Evolutionary conservation across 2,888 invertebrate species (phyloP).

Genomic region (Perizoma flavofasciatum): DNA sequence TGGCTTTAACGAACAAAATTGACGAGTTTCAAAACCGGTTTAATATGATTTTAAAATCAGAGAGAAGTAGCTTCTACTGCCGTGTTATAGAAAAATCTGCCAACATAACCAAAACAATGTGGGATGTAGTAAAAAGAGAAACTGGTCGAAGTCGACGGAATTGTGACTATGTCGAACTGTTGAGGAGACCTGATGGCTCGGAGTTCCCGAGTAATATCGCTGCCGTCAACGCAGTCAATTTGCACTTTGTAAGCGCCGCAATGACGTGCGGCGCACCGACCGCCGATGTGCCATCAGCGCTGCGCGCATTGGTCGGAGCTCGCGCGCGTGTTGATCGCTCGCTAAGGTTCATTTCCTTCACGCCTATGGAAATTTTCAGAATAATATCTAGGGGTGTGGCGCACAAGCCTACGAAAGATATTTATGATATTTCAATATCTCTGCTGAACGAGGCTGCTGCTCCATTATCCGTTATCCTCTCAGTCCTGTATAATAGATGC

Average conservation of each 20-base stretch:
- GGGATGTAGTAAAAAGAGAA: constrained; percentile 1
- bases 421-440: constrained; percentile 9
- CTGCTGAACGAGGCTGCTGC: background rate
- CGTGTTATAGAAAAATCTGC: background rate
- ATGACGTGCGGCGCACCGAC: constrained; percentile 3
- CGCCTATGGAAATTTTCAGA: background rate
- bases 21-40: background rate
- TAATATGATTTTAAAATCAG: background rate
- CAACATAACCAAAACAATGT: background rate
- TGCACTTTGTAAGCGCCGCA: constrained; percentile 1
- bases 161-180: background rate
- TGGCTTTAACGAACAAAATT: background rate
- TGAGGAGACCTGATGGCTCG: background rate
- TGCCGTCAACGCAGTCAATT: background rate
- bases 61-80: constrained; percentile 1
- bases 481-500: too few relatives aligned
- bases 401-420: constrained; percentile 4
- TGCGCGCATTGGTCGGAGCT: background rate
- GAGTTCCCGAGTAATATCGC: background rate
- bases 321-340: constrained; percentile 4
- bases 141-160: constrained; percentile 1
- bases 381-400: constrained; percentile 3
- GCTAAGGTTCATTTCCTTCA: background rate
- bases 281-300: constrained; percentile 2
- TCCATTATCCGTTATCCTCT: too few relatives aligned